These are phyloP conservation scores for Stenchaetothrips biformis DNA, from an alignment of 2,888 invertebrate genomes.

Conservation along the genomic window DNA sequence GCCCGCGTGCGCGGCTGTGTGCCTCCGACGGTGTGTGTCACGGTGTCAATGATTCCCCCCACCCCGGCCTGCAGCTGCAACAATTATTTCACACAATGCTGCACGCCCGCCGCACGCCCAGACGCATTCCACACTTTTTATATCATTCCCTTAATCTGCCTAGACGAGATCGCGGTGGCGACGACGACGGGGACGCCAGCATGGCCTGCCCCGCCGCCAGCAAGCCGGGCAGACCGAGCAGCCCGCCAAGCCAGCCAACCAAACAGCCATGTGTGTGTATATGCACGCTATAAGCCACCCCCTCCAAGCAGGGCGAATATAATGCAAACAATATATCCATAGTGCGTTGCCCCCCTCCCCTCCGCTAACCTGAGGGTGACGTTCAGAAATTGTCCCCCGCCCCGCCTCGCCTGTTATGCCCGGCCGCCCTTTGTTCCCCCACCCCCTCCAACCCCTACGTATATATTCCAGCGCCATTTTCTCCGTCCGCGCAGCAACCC, in stretches of 20 bases:
- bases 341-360: background rate
- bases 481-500: background rate
- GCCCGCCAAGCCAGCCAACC: background rate
- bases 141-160: constrained; percentile 21
- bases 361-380: too few relatives aligned
- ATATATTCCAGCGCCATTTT: constrained; percentile 7
- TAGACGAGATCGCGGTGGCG: background rate
- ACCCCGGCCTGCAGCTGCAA: constrained; percentile 6
- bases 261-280: constrained; percentile 20
- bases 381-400: background rate
- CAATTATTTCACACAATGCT: constrained; percentile 21
- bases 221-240: background rate
- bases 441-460: background rate
- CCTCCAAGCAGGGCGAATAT: background rate
- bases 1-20: background rate
- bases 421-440: background rate
- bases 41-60: background rate
- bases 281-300: constrained; percentile 2
- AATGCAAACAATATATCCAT: constrained; percentile 5
- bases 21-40: background rate
- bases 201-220: background rate
- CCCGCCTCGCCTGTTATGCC: background rate
- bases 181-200: background rate
- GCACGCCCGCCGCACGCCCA: background rate
- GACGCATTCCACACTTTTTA: constrained; percentile 5